Conservation (phyloP, 2,888 invertebrate genomes). For the Graphium colonna region DNA sequence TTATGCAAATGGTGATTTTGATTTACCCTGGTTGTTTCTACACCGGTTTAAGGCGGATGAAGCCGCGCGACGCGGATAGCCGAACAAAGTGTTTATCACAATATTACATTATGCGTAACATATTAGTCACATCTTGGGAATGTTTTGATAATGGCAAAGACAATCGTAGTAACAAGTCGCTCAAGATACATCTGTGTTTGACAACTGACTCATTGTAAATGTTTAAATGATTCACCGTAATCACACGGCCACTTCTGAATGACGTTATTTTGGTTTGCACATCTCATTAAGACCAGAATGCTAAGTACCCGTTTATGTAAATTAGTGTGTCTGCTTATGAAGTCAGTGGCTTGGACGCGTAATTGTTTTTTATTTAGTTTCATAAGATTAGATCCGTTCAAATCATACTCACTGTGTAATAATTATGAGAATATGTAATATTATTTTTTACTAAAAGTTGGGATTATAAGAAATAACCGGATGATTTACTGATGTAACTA, state of each 20-base stretch:
- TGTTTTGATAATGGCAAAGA: conserved; percentile 28
- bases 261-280: conserved; percentile 23
- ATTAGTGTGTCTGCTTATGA: not conserved
- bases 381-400: too few species aligned
- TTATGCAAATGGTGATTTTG: too few species aligned
- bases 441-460: too few species aligned
- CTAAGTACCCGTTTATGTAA: conserved; percentile 8
- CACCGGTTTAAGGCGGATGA: too few species aligned
- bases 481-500: too few species aligned
- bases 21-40: too few species aligned
- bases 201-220: conserved; percentile 35
- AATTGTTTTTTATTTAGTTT: too few species aligned
- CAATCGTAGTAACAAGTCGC: conserved; percentile 28
- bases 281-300: conserved; percentile 26
- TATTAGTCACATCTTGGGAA: conserved; percentile 34
- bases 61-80: too few species aligned
- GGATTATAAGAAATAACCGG: too few species aligned
- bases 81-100: not conserved
- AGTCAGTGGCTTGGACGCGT: not conserved
- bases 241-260: conserved; percentile 28
- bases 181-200: conserved; percentile 37
- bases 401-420: too few species aligned
- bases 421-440: too few species aligned
- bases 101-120: not conserved
- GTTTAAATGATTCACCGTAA: conserved; percentile 34